Conservation (phyloP, 2,113 vertebrate genomes). For the human (Homo sapiens) region GRCh38 chr1:168607501-168608000, state of each 20-base stretch:
- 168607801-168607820: not conserved
- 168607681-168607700: not conserved
- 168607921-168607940: not conserved
- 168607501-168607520: not conserved
- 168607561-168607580: not conserved
- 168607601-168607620: not conserved
- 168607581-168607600: not conserved
- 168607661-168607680: not conserved
- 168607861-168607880: not conserved
- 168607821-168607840: not conserved
- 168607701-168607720: not conserved
- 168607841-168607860: rapidly evolving
- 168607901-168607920: not conserved
- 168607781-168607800: not conserved
- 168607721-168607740: not conserved
- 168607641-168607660: not conserved
- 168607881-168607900: not conserved
- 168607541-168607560: not conserved
- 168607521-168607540: not conserved
- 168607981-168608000: not conserved
- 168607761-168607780: not conserved
- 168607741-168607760: not conserved
- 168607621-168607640: not conserved
- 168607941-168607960: not conserved
- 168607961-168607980: not conserved